Percentiles rank a stretch among this genome's conserved stretches.
These are phyloP conservation scores for Penaeus japonicus DNA, from an alignment of 1,140 invertebrate genomes.

Conservation along the genomic window DNA sequence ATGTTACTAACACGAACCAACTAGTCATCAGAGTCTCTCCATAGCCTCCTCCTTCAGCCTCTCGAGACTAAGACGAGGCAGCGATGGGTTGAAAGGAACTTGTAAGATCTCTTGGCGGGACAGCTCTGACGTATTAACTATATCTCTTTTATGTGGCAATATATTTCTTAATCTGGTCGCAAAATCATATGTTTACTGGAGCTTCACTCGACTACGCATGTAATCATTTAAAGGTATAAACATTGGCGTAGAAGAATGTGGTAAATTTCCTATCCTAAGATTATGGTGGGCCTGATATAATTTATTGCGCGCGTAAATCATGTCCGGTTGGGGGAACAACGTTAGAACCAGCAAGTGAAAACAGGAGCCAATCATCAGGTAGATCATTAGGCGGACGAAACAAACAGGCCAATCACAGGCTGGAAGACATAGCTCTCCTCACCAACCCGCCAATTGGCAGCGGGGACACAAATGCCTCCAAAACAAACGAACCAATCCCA, in stretches of 20 bases:
- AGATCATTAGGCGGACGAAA: slow-evolving; percentile 11
- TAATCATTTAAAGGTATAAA: slow-evolving; percentile 44
- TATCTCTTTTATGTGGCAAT: slow-evolving; percentile 39
- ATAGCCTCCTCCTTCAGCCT: no score
- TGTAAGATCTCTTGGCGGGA: no score
- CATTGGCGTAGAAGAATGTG: slow-evolving; percentile 37
- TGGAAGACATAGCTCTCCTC: not conserved
- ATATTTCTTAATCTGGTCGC: slow-evolving; percentile 30
- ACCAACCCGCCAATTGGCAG: no score
- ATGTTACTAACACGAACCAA: no score
- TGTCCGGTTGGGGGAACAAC: not conserved
- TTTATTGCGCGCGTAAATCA: slow-evolving; percentile 27
- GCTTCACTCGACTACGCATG: slow-evolving; percentile 16
- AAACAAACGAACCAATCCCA: slow-evolving; percentile 17
- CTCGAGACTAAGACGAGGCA: no score
- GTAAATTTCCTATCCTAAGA: slow-evolving; percentile 24
- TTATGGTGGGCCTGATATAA: slow-evolving; percentile 34
- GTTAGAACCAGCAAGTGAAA: not conserved
- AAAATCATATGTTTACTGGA: slow-evolving; percentile 29
- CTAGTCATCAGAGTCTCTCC: no score
- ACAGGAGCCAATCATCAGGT: slow-evolving; percentile 1
- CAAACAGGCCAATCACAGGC: slow-evolving; percentile 33
- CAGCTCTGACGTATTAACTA: slow-evolving; percentile 1
- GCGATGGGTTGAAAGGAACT: no score
- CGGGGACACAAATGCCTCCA: not conserved